Evolutionary conservation across 1,140 invertebrate species (phyloP).

Genomic region (Vollenhovia emeryi): DNA sequence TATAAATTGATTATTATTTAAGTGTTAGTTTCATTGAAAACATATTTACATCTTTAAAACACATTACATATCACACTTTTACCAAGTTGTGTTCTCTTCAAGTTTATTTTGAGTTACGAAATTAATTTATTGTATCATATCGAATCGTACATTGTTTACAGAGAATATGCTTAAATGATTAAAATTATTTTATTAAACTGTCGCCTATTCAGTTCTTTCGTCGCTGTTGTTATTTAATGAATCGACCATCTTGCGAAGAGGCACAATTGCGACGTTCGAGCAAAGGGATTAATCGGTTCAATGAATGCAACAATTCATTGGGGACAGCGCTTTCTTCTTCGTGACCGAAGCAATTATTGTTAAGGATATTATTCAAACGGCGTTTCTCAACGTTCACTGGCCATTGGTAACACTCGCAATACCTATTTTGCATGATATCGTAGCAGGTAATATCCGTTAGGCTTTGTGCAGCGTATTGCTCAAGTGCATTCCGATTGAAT

Average conservation of each 20-base stretch:
- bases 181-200: constrained; percentile 43
- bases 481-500: constrained; percentile 45
- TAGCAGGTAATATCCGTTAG: constrained; percentile 68
- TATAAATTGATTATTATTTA: constrained; percentile 54
- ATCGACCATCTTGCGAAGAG: background rate
- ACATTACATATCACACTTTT: no score
- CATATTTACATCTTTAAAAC: constrained; percentile 33
- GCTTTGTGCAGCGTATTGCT: constrained; percentile 69
- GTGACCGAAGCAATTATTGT: constrained; percentile 71
- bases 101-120: constrained; percentile 11
- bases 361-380: constrained; percentile 74
- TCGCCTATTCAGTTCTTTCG: background rate
- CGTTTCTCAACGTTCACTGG: constrained; percentile 71
- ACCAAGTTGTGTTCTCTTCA: constrained; percentile 11
- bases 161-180: constrained; percentile 14
- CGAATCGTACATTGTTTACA: constrained; percentile 37
- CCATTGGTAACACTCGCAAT: constrained; percentile 64
- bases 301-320: constrained; percentile 59
- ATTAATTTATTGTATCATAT: constrained; percentile 5
- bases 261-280: background rate
- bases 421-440: constrained; percentile 63
- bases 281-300: constrained; percentile 62
- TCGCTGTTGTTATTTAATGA: background rate
- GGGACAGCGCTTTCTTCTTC: constrained; percentile 70
- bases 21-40: constrained; percentile 23